phyloP scores from a whole-genome alignment of 2,888 invertebrate genomes.

The Dasysyrphus tricinctus region DNA sequence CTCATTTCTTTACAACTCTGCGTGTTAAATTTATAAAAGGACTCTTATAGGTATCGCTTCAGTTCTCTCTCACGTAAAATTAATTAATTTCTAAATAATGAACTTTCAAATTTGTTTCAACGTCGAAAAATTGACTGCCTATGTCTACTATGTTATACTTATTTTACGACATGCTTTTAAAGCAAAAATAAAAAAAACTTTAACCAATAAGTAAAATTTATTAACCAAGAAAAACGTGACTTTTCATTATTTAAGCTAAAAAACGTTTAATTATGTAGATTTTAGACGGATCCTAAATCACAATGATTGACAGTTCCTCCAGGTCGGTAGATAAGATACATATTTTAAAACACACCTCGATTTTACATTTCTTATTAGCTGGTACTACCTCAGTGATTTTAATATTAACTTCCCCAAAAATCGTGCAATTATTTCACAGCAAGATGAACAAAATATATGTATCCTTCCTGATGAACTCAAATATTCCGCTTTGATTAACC shows the following conservation, averaged over 20 bases:
- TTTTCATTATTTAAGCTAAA: background rate
- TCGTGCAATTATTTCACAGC: conserved; percentile 48
- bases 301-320: background rate
- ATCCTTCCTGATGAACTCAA: conserved; percentile 1
- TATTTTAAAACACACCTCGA: conserved; percentile 24
- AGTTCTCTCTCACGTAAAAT: no score
- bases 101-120: no score
- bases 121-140: background rate
- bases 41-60: no score
- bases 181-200: background rate
- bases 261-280: conserved; percentile 1
- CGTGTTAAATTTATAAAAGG: no score
- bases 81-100: no score
- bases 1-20: no score
- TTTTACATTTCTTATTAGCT: conserved; percentile 11
- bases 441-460: conserved; percentile 15
- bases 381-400: conserved; percentile 21
- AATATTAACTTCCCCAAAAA: conserved; percentile 13
- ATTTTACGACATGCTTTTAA: background rate
- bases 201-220: background rate
- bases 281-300: background rate
- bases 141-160: background rate
- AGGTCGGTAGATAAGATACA: background rate
- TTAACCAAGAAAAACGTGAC: background rate
- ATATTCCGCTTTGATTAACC: conserved; percentile 44